phyloP scores from a whole-genome alignment of 2,888 invertebrate genomes.

The Phymatocera aterrima region DNA sequence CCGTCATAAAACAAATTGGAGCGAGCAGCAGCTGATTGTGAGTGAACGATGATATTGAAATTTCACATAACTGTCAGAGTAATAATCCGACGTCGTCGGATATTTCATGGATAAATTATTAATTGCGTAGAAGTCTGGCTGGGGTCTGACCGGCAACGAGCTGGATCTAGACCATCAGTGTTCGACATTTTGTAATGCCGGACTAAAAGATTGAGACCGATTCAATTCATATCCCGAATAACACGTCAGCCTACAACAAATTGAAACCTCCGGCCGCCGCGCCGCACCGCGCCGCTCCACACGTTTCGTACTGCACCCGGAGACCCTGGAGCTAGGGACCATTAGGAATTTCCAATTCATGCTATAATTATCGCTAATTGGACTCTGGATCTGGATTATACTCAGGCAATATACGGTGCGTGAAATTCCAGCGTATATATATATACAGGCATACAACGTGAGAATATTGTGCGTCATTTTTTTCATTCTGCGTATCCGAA shows the following conservation, averaged over 20 bases:
- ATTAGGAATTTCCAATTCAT: constrained; percentile 67
- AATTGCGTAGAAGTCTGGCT: background rate
- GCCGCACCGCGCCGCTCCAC: too few relatives aligned
- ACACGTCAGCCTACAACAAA: constrained; percentile 61
- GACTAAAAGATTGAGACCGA: constrained; percentile 53
- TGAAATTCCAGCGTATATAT: constrained; percentile 59
- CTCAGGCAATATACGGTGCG: constrained; percentile 58
- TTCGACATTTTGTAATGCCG: background rate
- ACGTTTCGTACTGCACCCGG: constrained; percentile 19
- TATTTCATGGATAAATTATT: constrained; percentile 15
- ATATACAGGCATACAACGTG: too few relatives aligned
- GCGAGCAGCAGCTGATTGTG: background rate
- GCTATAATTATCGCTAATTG: constrained; percentile 71
- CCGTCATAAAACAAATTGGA: background rate
- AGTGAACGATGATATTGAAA: background rate
- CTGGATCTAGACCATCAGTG: background rate
- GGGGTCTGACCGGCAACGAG: background rate
- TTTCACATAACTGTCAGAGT: background rate
- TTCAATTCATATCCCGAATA: constrained; percentile 59
- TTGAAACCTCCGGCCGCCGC: constrained; percentile 46
- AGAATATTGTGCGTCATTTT: constrained; percentile 65
- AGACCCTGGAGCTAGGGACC: constrained; percentile 45
- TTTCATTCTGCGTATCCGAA: constrained; percentile 49
- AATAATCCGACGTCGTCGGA: background rate
- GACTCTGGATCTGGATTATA: constrained; percentile 64